Evolutionary conservation across 1,140 invertebrate genomes (phyloP), one percentile per base, ranked within the genome.

Genomic region (Anthonomus grandis): DNA sequence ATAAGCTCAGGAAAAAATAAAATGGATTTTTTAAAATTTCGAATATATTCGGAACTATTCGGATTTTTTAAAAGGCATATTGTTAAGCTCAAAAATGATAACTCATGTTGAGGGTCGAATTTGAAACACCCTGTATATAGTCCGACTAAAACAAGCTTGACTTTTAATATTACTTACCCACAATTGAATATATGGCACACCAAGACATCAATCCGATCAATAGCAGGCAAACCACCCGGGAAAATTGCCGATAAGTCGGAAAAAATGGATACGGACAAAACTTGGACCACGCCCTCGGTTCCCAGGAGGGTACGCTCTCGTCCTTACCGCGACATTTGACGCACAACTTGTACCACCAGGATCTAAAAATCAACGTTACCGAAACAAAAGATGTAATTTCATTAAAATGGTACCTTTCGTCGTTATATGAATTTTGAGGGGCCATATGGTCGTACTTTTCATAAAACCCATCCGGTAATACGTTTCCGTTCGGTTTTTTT

Each of bases 191-290:
- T 37, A 89, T 76, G 5, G 86, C 78, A 38, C 86, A 83, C 87
- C 89, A 94, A 13, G 85, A 75, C 39, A 92, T 72, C 12, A 89
- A 64, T 45, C 86, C 81, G 31, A 64, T 81, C 22, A 88, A 64
- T 53, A 85, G 75, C 8, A 89, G 74, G 34, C 86, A 81, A 19
- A 89, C 36, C 1, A 87, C 75, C 44, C 88, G 78, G 3, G 88
- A 86, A 65, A 90, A 85, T 68, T 88, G 86, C 46, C 87, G 77
- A 70, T 88, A 90, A 2, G 85, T 86, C 4, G 87, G 87, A 66
- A 87, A 91, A 66, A 90, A 82, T 15, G 89, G 89, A 64, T 87
- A 87, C 0, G 89, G 89, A 67, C 87, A 91, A 54, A 87, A 74
- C 71, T 80, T 82, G 59, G 82, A 80, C 87, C 88, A 91, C 47